Base-by-base conservation (phyloP, 2,113 vertebrate genomes). In the Burhinus bistriatus region DNA sequence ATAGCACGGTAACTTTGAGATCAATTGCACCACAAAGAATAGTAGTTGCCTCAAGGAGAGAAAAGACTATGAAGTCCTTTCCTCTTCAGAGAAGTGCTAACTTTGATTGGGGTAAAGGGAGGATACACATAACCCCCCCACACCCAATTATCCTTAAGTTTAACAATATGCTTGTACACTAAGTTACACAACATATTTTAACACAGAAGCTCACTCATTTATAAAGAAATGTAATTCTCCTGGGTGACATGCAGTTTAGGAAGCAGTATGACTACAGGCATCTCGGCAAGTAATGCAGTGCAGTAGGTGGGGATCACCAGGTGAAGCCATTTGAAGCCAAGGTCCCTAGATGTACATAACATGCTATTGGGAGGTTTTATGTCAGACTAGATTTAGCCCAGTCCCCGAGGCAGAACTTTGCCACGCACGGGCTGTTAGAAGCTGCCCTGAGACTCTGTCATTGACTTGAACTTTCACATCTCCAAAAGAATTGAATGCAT, bases 351-450 rank as follows among this genome's bases (percentile, higher is more conserved):
- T 1, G 3, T 22, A 38, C 42, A 40, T 0, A 0, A 18, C n/a
- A 38, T 0, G 6, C 2, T 9, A 61, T 38, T 36, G 51, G 36
- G 11, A 64, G 47, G 15, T 58, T 61, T 65, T 81, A 47, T 22
- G 18, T 49, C 54, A 32, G 49, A 40, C 6, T 49, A 61, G 55
- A 58, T 55, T 58, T 38, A 91, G 55, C 14, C 17, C 2, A 1
- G 29, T 40, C 17, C 20, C 47, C 42, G 9, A 84, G 21, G 51
- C 19, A 94, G 59, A 91, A 58, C 30, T 42, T 9, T 57, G 29
- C 23, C 27, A 64, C 0, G 0, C 9, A 54, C 1, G 0, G 72
- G 71, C 47, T 78, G n/a, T 45, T n/a, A 78, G 47, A 85, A 85
- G 42, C n/a, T 75, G 51, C 32, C 36, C n/a, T 15, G 22, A 90